Evolutionary conservation across 1,140 invertebrate species (phyloP).

Genomic region (Eurytemora carolleeae): DNA sequence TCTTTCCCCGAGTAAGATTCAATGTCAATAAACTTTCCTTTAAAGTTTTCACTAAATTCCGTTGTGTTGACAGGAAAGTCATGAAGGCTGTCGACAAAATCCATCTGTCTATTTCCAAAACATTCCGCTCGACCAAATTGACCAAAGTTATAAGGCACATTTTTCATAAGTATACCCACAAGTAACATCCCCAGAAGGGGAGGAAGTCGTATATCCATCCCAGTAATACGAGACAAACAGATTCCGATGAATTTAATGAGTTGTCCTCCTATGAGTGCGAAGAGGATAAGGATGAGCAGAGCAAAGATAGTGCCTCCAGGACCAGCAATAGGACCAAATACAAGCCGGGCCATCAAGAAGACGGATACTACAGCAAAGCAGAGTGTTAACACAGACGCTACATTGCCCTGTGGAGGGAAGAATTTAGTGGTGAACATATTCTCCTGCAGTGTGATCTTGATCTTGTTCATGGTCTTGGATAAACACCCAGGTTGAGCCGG

Average conservation of each 20-base stretch:
- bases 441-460: too few relatives aligned
- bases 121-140: not conserved
- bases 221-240: not conserved
- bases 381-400: not conserved
- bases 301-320: constrained; percentile 8
- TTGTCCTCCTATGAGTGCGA: constrained; percentile 34
- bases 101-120: not conserved
- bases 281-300: not conserved
- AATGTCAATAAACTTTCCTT: too few relatives aligned
- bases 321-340: not conserved
- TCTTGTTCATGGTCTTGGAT: too few relatives aligned
- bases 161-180: constrained; percentile 54
- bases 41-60: too few relatives aligned
- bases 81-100: not conserved
- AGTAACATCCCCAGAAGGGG: constrained; percentile 66
- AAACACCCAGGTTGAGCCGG: too few relatives aligned
- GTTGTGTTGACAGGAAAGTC: too few relatives aligned
- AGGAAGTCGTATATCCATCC: constrained; percentile 33
- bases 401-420: not conserved
- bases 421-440: not conserved
- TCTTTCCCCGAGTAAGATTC: too few relatives aligned
- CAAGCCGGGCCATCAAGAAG: not conserved
- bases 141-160: constrained; percentile 30
- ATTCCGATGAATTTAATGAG: constrained; percentile 42
- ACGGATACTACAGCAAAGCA: not conserved